phyloP scores from a whole-genome alignment of 2,113 vertebrate genomes.

The Delphinapterus leucas region DNA sequence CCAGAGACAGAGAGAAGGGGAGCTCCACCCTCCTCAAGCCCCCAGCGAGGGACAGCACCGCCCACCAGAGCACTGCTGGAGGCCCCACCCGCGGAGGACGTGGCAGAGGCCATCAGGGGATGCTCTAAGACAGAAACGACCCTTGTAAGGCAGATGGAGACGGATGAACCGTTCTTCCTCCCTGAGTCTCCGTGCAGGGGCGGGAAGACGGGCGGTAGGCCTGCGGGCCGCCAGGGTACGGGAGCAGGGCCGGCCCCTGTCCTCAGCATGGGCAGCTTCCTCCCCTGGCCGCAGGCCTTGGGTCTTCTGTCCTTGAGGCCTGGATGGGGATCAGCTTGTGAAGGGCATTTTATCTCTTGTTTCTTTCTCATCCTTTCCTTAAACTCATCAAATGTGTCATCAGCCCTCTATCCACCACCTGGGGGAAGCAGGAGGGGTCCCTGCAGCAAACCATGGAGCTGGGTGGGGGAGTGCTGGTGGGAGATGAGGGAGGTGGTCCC shows the following conservation, averaged over 20 bases:
- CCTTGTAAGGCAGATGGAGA: background rate
- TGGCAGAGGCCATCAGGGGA: background rate
- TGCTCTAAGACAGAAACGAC: background rate
- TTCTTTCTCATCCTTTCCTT: background rate
- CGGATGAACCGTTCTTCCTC: fast-evolving
- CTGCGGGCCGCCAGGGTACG: background rate
- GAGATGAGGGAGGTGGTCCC: fast-evolving
- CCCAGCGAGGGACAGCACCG: fast-evolving
- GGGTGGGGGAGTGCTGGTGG: background rate
- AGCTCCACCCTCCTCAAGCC: fast-evolving
- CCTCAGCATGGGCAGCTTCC: background rate
- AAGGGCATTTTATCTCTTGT: background rate
- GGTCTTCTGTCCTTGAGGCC: background rate
- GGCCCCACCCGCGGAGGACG: background rate
- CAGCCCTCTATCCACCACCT: background rate
- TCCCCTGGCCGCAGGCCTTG: background rate
- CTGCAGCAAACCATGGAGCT: background rate
- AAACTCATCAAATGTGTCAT: background rate
- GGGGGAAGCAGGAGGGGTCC: background rate
- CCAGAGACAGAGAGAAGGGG: background rate
- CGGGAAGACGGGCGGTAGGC: too few relatives aligned
- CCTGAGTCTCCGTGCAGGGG: background rate
- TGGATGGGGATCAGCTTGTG: background rate
- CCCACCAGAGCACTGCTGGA: too few relatives aligned
- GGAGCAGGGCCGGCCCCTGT: fast-evolving